These are phyloP conservation scores for Uropetala carovei DNA, from an alignment of 2,888 invertebrate genomes.

Conservation along the genomic window DNA sequence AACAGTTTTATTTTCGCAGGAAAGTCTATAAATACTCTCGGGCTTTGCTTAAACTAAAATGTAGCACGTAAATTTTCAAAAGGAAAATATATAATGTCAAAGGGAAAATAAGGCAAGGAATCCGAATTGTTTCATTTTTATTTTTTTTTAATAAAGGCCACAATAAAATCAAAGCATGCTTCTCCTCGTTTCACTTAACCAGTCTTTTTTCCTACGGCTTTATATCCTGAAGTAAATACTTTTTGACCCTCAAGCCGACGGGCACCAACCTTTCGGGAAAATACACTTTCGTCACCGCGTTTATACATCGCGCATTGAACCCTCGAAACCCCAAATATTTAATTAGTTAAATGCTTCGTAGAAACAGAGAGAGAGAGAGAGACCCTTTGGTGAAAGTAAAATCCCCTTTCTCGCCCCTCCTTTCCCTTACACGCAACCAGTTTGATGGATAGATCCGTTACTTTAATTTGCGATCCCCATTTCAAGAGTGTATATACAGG, in stretches of 20 bases:
- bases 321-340: background rate
- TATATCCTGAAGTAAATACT: background rate
- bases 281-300: background rate
- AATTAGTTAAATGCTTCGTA: background rate
- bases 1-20: too few relatives aligned
- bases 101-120: background rate
- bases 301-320: background rate
- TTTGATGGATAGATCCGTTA: conserved; percentile 2
- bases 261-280: background rate
- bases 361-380: background rate
- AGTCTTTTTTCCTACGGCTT: background rate
- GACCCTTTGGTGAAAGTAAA: background rate
- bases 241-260: background rate
- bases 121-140: background rate
- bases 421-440: background rate
- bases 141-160: background rate
- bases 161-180: background rate
- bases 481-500: background rate
- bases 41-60: background rate
- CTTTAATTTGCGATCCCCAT: background rate
- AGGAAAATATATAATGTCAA: background rate
- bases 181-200: background rate
- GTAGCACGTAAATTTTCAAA: background rate
- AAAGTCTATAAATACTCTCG: background rate
- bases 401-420: background rate